Evolutionary conservation across 2,888 invertebrate genomes (phyloP), one percentile per base, ranked within the genome.

Genomic region (Brachycybe producta): DNA sequence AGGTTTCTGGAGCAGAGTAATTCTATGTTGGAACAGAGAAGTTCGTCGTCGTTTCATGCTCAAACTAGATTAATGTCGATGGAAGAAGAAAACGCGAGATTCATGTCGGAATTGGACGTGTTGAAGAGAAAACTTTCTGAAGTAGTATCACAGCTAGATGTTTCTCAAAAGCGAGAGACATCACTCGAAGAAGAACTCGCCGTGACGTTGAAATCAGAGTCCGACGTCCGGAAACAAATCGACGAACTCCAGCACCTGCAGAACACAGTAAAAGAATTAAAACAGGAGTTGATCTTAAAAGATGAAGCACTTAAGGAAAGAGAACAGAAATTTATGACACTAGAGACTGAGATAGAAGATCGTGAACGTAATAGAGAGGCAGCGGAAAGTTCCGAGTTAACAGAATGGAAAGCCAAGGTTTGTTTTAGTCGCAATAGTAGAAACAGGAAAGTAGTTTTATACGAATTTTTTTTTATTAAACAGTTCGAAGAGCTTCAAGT

Each of bases 1-100:
- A 52, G 52, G 38, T 41, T 52, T 36, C 26, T 52, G 5, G 52
- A 52, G 26, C 49, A 52, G 30, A 52, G 43, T 30, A 49, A 42
- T 35, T 23, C 36, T 11, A 43, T 52, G 39, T 40, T 52, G 35
- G 48, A 49, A 24, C 52, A 52, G 35, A 28, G 49, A 24, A 35
- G 42, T 17, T 7, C 28, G 19, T 24, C 39, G 19, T 26, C 43
- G n/a, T 13, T 32, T 13, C 40, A 49, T 19, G 15, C 43, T 5
- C 41, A 32, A 19, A 21, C 24, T 7, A 15, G 49, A 15, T 17
- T 52, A 15, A 3, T 5, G 1, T 15, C 35, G 5, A 17, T 52
- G 24, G 52, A 52, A 27, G 35, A 50, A 11, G 52, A 52, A 17
- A 52, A 52, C 35, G 24, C 26, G 17, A 13, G 39, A 7, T 21